phyloP scores from a whole-genome alignment of 2,113 vertebrate genomes.

The Calcarius ornatus region DNA sequence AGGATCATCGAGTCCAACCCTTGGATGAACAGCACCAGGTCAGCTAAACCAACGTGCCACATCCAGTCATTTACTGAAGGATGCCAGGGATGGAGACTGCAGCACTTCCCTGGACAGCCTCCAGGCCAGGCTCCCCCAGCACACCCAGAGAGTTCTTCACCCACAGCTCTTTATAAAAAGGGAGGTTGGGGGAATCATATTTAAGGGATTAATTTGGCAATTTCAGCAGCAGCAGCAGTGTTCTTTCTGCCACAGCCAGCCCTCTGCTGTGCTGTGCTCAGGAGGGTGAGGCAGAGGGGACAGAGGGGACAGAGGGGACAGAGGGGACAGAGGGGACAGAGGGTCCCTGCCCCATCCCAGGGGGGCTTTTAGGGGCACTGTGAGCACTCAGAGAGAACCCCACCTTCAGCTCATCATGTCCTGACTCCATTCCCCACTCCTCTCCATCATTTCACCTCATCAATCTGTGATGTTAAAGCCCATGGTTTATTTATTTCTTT shows the following conservation, averaged over 20 bases:
- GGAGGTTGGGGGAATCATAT: too few relatives aligned
- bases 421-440: background rate
- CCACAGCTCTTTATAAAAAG: background rate
- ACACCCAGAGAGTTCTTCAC: too few relatives aligned
- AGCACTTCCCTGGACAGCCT: background rate
- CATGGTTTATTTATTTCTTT: slow-evolving; percentile 22
- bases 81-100: background rate
- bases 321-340: rapidly evolving
- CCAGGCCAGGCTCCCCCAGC: background rate
- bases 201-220: background rate
- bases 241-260: background rate
- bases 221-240: background rate
- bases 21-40: background rate
- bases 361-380: rapidly evolving
- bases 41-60: background rate
- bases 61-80: background rate
- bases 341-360: background rate
- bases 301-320: too few relatives aligned
- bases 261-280: rapidly evolving
- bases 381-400: background rate
- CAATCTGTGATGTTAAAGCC: background rate
- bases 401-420: background rate
- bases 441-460: background rate
- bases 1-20: background rate
- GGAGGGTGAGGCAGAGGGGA: background rate